Percentiles rank a stretch among this genome's conserved stretches.
phyloP scores from a whole-genome alignment of 2,113 vertebrate genomes.

The Todiramphus saurophagus region DNA sequence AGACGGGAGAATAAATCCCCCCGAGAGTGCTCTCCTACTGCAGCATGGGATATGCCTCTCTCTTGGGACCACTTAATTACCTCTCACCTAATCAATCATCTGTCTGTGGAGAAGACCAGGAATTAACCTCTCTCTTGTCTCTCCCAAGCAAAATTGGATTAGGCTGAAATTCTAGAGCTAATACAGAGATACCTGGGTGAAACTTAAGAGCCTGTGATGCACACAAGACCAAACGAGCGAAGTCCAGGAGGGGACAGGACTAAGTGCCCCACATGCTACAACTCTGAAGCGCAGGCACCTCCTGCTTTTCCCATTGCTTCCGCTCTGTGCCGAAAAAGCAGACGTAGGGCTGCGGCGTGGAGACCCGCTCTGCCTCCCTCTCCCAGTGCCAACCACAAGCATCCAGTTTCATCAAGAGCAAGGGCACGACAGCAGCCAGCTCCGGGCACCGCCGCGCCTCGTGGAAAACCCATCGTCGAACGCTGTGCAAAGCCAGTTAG shows the following conservation, averaged over 20 bases:
- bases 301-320: background rate
- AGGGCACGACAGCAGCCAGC: background rate
- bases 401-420: background rate
- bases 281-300: accelerated
- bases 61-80: background rate
- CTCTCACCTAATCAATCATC: background rate
- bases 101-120: background rate
- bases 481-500: background rate
- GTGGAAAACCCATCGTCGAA: conserved; percentile 21
- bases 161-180: background rate
- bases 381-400: background rate
- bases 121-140: background rate
- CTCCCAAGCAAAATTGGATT: background rate
- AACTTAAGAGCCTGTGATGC: background rate
- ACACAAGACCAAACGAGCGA: accelerated
- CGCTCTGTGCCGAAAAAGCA: accelerated
- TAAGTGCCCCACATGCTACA: background rate
- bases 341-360: background rate
- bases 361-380: background rate
- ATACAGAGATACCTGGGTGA: background rate
- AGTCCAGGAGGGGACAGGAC: background rate
- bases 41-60: background rate
- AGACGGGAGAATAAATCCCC: conserved; percentile 12
- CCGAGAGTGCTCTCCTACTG: background rate
- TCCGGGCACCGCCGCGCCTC: background rate